Percentiles rank a stretch among this genome's conserved stretches.
Evolutionary conservation across 2,113 vertebrate species (phyloP).

Genomic region (Cardinalis cardinalis): DNA sequence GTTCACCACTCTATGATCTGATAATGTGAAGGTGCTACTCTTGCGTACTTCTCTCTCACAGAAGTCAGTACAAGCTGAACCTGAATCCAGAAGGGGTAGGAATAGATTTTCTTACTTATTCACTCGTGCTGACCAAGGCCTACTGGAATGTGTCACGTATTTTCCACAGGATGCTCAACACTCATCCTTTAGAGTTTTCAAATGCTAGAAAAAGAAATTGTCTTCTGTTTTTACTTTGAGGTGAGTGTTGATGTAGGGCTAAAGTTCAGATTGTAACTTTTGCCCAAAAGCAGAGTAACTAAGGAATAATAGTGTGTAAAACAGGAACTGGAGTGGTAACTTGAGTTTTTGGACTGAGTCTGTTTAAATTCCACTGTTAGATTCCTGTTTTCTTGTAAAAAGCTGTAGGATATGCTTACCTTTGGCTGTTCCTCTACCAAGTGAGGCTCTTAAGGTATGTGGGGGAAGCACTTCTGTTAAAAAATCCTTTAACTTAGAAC

Average conservation of each 20-base stretch:
- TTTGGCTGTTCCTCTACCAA: background rate
- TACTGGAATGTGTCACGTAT: background rate
- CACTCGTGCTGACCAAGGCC: fast-evolving
- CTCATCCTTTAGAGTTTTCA: background rate
- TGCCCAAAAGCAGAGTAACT: background rate
- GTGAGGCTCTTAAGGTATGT: background rate
- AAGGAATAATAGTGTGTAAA: background rate
- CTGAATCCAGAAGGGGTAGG: background rate
- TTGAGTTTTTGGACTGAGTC: background rate
- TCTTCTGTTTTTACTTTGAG: background rate
- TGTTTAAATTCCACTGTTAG: background rate
- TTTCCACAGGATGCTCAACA: background rate
- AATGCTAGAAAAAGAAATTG: background rate
- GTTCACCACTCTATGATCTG: background rate
- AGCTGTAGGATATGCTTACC: background rate
- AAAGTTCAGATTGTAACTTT: background rate
- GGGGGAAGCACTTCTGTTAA: background rate
- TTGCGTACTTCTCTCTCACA: background rate
- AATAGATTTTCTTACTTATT: background rate
- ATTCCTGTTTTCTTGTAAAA: background rate
- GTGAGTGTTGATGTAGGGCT: background rate
- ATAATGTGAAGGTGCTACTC: background rate
- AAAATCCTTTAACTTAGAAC: background rate
- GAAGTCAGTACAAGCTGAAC: background rate
- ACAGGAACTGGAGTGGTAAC: background rate